These are phyloP conservation scores for Enteromius paludinosus DNA, from an alignment of 2,797 vertebrate genomes.

Conservation along the genomic window DNA sequence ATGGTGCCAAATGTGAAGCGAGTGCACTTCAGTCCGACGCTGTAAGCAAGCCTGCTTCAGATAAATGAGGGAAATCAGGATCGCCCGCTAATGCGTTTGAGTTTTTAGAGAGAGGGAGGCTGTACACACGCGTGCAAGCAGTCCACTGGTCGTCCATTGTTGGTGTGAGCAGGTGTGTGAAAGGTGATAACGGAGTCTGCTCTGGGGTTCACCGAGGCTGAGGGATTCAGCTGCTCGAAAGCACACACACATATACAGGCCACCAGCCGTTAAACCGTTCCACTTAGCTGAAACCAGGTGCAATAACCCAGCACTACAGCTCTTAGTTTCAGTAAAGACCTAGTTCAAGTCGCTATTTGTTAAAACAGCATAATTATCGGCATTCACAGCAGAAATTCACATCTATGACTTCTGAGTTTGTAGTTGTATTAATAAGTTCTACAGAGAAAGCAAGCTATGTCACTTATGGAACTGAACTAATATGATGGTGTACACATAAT, in stretches of 20 bases:
- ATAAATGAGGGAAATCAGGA: conserved; percentile 12
- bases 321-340: conserved; percentile 18
- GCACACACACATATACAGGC: conserved; percentile 25
- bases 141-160: conserved; percentile 1
- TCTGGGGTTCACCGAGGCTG: conserved; percentile 39
- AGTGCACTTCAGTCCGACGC: not conserved
- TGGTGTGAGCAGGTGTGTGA: conserved; percentile 55
- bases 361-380: not conserved
- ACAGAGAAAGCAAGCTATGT: not conserved
- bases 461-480: not conserved
- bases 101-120: conserved; percentile 7
- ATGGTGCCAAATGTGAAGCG: not conserved
- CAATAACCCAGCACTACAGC: not conserved
- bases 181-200: conserved; percentile 46
- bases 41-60: not conserved
- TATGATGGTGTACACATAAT: not conserved
- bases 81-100: not conserved
- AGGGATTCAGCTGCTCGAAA: not conserved
- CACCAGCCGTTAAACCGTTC: conserved; percentile 56
- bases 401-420: not conserved
- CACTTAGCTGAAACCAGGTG: conserved; percentile 55
- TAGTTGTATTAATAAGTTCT: not conserved
- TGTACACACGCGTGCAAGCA: not conserved
- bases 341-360: not conserved
- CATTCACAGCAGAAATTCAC: not conserved